phyloP scores from a whole-genome alignment of 2,113 vertebrate genomes.

The Nesoenas mayeri region DNA sequence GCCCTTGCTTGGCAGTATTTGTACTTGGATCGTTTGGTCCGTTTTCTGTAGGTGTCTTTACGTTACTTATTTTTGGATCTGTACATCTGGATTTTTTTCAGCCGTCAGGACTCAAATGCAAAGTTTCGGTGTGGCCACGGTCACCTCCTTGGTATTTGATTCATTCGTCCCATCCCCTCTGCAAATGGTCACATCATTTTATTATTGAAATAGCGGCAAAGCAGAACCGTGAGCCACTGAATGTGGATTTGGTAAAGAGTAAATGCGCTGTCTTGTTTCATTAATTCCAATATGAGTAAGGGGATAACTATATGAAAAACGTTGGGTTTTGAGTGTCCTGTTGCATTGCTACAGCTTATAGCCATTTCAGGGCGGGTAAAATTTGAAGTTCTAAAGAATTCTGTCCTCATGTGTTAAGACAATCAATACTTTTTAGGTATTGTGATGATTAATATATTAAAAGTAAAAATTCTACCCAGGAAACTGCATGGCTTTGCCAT shows the following conservation, averaged over 20 bases:
- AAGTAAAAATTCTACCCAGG: neutral
- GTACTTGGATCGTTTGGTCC: neutral
- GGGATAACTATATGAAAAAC: neutral
- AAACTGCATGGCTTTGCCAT: neutral
- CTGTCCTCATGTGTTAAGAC: neutral
- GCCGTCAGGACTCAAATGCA: neutral
- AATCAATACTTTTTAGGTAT: neutral
- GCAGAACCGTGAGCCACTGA: neutral
- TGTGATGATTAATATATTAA: neutral
- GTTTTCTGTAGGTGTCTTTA: neutral
- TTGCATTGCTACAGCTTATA: neutral
- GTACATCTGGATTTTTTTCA: neutral
- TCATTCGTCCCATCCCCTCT: neutral
- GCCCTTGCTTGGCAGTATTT: neutral
- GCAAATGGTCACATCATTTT: neutral
- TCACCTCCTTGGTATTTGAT: rapidly evolving
- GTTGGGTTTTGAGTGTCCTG: neutral
- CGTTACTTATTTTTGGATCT: neutral
- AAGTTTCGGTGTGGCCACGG: neutral
- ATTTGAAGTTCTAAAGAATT: neutral
- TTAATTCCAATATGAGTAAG: neutral
- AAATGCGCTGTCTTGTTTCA: neutral
- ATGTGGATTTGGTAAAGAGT: neutral
- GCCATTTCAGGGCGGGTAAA: neutral
- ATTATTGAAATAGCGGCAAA: neutral